These are phyloP conservation scores for Clistopyga incitator DNA, from an alignment of 2,888 invertebrate genomes.

Conservation along the genomic window DNA sequence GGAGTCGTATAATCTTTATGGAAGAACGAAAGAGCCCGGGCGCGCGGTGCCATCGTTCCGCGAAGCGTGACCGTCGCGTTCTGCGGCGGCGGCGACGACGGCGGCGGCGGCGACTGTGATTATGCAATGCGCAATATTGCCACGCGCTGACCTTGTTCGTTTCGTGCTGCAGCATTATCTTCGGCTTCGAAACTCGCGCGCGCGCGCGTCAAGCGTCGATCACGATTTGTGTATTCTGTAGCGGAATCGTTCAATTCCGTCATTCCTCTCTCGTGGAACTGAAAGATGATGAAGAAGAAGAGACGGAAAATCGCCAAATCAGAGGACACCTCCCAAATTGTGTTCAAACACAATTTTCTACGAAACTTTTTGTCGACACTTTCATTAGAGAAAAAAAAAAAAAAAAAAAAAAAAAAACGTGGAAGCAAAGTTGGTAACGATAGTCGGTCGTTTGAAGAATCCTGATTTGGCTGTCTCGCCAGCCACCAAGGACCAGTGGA, in stretches of 20 bases:
- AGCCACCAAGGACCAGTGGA: slow-evolving; percentile 77
- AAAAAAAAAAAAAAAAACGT: too few species aligned
- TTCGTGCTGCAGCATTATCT: slow-evolving; percentile 68
- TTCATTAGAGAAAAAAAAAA: too few species aligned
- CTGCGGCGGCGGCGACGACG: slow-evolving; percentile 25
- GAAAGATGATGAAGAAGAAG: neutral
- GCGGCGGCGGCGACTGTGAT: slow-evolving; percentile 64
- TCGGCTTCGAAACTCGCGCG: slow-evolving; percentile 41
- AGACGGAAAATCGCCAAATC: neutral
- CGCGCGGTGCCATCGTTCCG: too few species aligned
- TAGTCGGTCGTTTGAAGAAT: neutral
- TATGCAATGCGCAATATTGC: slow-evolving; percentile 82
- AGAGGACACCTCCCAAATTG: too few species aligned
- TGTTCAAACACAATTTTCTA: too few species aligned
- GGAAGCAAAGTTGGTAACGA: too few species aligned
- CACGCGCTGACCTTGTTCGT: slow-evolving; percentile 79
- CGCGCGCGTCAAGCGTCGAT: slow-evolving; percentile 18
- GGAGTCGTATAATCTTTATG: too few species aligned
- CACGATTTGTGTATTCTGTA: neutral
- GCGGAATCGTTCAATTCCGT: neutral
- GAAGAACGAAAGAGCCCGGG: too few species aligned
- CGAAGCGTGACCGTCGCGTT: slow-evolving; percentile 34
- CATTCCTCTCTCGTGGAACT: neutral
- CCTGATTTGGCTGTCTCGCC: slow-evolving; percentile 48
- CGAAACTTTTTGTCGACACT: too few species aligned